A percentile compares a stretch with the other conserved stretches of the same genome.
Evolutionary conservation across 2,797 vertebrate species (phyloP).

Genomic region (Euphonia xanthogaster): DNA sequence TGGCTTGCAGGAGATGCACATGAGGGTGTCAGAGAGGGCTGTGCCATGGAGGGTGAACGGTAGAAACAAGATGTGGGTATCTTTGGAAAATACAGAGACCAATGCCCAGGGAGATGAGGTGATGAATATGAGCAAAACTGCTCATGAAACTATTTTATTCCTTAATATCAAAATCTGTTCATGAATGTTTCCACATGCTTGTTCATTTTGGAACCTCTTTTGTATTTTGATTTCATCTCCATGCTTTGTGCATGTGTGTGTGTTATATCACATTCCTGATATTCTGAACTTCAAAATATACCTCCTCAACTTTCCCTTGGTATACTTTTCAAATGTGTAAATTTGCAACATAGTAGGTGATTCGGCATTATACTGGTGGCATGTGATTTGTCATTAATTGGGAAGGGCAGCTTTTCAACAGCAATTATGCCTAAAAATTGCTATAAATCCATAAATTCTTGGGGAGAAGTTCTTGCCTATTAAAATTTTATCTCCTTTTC

Average conservation of each 20-base stretch:
- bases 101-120: background rate
- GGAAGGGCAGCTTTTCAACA: background rate
- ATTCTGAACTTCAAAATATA: background rate
- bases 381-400: background rate
- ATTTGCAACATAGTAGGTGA: background rate
- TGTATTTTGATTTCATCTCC: background rate
- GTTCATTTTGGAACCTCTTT: background rate
- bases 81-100: background rate
- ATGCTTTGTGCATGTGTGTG: background rate
- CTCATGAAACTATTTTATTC: background rate
- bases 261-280: background rate
- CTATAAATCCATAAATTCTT: background rate
- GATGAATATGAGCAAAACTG: background rate
- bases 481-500: background rate
- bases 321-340: background rate
- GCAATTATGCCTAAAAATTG: background rate
- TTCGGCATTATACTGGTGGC: background rate
- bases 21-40: background rate
- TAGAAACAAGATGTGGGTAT: background rate
- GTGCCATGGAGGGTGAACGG: background rate
- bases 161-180: background rate
- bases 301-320: background rate
- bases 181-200: background rate
- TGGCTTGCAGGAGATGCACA: background rate
- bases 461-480: background rate